A percentile compares a stretch with the other conserved stretches of the same genome.
Conservation (phyloP, 2,113 vertebrate genomes). For the Ceyx cyanopectus region DNA sequence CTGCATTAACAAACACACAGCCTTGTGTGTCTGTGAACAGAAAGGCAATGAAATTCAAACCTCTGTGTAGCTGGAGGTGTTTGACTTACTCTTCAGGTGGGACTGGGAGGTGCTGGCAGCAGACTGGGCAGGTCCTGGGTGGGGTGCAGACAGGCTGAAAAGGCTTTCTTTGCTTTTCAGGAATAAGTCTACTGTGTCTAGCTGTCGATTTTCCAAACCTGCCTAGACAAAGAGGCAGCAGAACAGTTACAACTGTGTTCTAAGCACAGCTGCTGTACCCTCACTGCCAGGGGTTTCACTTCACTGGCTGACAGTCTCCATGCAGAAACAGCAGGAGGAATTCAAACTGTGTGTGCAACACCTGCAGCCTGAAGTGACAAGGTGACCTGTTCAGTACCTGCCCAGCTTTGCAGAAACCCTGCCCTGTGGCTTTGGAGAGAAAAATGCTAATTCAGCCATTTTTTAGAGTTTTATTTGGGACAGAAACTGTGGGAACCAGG, state of each 20-base stretch:
- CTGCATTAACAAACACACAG: neutral
- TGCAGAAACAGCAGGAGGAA: neutral
- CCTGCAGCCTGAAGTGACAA: neutral
- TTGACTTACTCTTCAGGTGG: slow-evolving; percentile 82
- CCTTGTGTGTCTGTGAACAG: neutral
- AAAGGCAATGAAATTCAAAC: neutral
- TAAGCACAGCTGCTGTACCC: fast-evolving
- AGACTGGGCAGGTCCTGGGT: slow-evolving; percentile 59
- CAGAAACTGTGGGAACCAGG: neutral
- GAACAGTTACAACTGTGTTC: neutral
- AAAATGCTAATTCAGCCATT: neutral
- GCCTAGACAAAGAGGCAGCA: slow-evolving; percentile 75
- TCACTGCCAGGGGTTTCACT: neutral
- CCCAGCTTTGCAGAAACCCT: neutral
- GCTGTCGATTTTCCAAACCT: slow-evolving; percentile 92
- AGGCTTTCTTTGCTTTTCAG: slow-evolving; percentile 95
- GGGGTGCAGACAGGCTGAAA: slow-evolving; percentile 69
- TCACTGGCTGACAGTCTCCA: too few relatives aligned
- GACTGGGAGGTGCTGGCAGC: slow-evolving; percentile 14
- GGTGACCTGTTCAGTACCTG: neutral
- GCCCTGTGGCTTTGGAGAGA: neutral
- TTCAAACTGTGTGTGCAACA: neutral
- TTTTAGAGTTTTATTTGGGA: neutral
- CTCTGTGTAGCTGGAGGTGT: fast-evolving
- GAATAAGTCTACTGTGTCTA: slow-evolving; percentile 96